Evolutionary conservation across 2,797 vertebrate species (phyloP).

Genomic region (Perodicticus potto): DNA sequence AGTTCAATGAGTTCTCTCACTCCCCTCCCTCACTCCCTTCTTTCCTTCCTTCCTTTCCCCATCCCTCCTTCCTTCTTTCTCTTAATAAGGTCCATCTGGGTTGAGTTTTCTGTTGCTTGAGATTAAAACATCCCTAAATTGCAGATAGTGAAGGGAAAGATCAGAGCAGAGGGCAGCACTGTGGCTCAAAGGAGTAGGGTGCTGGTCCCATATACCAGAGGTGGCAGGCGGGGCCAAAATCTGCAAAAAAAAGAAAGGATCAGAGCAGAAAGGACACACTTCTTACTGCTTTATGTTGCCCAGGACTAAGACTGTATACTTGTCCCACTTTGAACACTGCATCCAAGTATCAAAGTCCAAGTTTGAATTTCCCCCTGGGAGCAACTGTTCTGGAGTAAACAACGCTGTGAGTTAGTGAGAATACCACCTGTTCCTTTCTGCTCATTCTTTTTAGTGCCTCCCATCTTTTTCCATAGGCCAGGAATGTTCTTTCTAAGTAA

Average conservation of each 20-base stretch:
- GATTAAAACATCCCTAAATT: background rate
- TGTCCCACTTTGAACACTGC: background rate
- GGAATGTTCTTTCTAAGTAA: constrained; percentile 27
- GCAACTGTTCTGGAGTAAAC: background rate
- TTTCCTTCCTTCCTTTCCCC: too few relatives aligned
- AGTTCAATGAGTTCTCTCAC: background rate
- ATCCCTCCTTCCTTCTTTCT: background rate
- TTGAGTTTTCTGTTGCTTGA: constrained; percentile 25
- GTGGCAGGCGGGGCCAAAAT: too few relatives aligned
- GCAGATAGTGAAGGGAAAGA: background rate
- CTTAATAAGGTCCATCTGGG: background rate
- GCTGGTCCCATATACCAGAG: too few relatives aligned
- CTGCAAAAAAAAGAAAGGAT: background rate
- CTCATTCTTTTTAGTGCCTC: background rate
- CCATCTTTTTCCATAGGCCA: background rate
- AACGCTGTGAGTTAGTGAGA: background rate
- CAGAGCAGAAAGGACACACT: background rate
- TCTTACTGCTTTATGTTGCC: background rate
- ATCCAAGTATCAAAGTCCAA: background rate
- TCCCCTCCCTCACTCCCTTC: too few relatives aligned
- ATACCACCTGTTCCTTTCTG: background rate
- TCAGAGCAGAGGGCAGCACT: background rate
- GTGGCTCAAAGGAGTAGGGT: too few relatives aligned
- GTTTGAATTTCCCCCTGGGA: background rate
- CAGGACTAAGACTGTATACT: background rate